Evolutionary conservation across 2,797 vertebrate genomes (phyloP).

Genomic region (Epinephelus malabaricus): DNA sequence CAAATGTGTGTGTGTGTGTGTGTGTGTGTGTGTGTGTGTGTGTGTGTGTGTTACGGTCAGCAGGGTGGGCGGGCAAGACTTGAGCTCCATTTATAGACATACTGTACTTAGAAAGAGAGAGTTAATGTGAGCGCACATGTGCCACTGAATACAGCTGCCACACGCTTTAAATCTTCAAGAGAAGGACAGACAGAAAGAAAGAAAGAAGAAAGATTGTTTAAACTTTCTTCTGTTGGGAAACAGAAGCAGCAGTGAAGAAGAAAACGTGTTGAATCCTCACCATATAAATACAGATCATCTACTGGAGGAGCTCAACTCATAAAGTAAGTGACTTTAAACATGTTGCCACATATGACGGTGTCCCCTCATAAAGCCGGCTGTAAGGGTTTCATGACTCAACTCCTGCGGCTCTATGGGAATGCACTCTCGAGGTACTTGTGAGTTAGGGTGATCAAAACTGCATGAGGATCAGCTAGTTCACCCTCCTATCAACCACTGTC

Average conservation of each 20-base stretch:
- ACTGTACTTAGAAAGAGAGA: conserved; percentile 34
- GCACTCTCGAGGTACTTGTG: neutral
- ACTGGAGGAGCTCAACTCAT: neutral
- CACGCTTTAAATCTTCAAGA: neutral
- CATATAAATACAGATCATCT: neutral
- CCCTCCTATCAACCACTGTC: neutral
- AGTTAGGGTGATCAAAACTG: neutral
- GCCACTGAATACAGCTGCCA: conserved; percentile 24
- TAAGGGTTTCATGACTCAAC: neutral
- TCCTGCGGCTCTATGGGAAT: neutral
- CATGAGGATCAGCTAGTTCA: neutral
- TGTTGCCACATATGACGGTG: neutral
- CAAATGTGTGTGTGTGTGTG: neutral
- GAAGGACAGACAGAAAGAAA: neutral
- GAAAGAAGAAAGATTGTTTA: too few species aligned
- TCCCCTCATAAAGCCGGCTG: neutral
- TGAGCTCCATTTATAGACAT: conserved; percentile 71
- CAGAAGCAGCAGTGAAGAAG: neutral
- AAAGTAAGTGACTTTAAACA: conserved; percentile 49
- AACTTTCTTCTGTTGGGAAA: neutral
- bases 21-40: neutral
- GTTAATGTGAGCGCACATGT: conserved; percentile 48
- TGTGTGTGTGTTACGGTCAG: conserved; percentile 15
- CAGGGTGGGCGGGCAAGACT: conserved; percentile 20
- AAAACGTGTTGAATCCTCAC: neutral